Base-by-base conservation (phyloP, 2,113 vertebrate genomes). In the Odocoileus virginianus region DNA sequence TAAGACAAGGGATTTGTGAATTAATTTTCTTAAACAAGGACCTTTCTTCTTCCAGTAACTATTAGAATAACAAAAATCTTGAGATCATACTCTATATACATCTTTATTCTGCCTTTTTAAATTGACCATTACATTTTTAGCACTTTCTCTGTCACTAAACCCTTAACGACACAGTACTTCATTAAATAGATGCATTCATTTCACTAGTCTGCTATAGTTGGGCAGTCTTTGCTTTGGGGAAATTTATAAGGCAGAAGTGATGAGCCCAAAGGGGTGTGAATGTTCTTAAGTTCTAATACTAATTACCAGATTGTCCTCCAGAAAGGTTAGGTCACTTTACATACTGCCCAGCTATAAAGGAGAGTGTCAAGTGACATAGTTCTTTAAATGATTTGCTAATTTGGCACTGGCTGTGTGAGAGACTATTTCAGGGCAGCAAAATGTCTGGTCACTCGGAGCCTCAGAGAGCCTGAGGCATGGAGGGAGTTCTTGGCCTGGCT, bases 1-100 rank as follows among this genome's bases (percentile, higher is more conserved):
- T 82, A 85, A 50, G 27, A 36, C 25, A 76, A 57, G 50, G 45
- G 40, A 33, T 43, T 90, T 90, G 82, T 52, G 67, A 95, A 95
- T 40, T 55, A 78, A 85, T 95, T 88, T 81, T 88, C 86, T 88
- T 93, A 94, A 97, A 88, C 40, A 58, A 90, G 55, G 28, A 76
- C n/a, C 1, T 83, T 92, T 92, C 23, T 91, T 82, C 91, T 87
- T 52, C 33, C 4, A 94, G 47, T 87, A 67, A 86, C 30, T 85
- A 33, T 87, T 95, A 84, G 5, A 74, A 50, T 96, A 87, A 94
- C 91, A 92, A 93, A 91, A 78, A 43, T 50, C 67, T 90, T 45
- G 47, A 93, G 76, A 64, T 79, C 40, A 5, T 60, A 40, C 30
- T 64, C 28, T 76, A 5, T 40, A 45, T 23, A 45, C 17, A 64